phyloP scores from a whole-genome alignment of 2,113 vertebrate genomes.

The Epinephelus moara region DNA sequence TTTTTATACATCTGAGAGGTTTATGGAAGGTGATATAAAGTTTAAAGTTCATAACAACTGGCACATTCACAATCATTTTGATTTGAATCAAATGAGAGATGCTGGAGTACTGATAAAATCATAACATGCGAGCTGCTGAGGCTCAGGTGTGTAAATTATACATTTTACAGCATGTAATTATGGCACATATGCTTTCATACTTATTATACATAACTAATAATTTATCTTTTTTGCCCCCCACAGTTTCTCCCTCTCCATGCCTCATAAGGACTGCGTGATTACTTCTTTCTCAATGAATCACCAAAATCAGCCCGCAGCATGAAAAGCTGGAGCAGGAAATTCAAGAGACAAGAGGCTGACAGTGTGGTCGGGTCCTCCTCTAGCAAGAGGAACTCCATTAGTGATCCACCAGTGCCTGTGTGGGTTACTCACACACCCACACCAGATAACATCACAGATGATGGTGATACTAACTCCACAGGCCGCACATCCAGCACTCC shows the following conservation, averaged over 20 bases:
- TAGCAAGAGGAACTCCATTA: constrained; percentile 36
- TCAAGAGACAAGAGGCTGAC: constrained; percentile 32
- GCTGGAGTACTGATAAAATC: background rate
- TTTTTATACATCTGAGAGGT: background rate
- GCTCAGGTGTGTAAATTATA: constrained; percentile 2
- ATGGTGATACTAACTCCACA: constrained; percentile 33
- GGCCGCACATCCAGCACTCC: constrained; percentile 47
- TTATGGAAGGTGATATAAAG: constrained; percentile 2
- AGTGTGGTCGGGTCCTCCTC: constrained; percentile 36
- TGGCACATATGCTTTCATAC: background rate
- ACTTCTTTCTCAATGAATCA: constrained; percentile 31
- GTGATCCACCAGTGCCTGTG: constrained; percentile 49
- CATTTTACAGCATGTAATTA: background rate
- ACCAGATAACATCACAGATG: constrained; percentile 37
- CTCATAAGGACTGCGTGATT: constrained; percentile 14
- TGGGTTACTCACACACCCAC: constrained; percentile 73
- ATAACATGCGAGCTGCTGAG: background rate
- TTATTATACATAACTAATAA: background rate
- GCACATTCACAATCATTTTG: background rate
- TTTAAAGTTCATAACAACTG: background rate
- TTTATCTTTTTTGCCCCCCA: background rate
- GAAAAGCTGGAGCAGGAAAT: constrained; percentile 56
- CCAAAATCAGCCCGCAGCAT: constrained; percentile 44
- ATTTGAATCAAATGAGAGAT: background rate
- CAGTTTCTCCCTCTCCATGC: constrained; percentile 13